Percentiles rank a stretch among this genome's conserved stretches.
Conservation (phyloP, 2,797 vertebrate species). For the Anguilla marmorata region DNA sequence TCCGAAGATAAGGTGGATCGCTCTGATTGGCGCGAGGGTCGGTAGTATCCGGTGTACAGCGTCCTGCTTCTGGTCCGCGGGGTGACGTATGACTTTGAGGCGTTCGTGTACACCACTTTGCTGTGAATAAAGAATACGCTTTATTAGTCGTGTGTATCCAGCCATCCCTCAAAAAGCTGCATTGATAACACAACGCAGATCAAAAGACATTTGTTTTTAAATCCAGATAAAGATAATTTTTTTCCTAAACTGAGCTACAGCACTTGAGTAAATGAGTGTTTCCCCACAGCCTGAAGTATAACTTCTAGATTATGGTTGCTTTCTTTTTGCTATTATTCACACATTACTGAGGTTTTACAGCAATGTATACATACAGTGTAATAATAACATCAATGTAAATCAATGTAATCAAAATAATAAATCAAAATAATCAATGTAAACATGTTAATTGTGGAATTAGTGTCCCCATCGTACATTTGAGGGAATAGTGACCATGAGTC, state of each 20-base stretch:
- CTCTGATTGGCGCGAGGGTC: slow-evolving; percentile 52
- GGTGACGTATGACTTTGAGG: slow-evolving; percentile 51
- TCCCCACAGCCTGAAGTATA: not conserved
- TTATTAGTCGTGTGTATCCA: not conserved
- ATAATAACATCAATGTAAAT: not conserved
- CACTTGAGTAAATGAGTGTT: not conserved
- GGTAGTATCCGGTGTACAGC: slow-evolving; percentile 59
- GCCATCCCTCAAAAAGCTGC: not conserved
- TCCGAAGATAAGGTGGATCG: slow-evolving; percentile 46
- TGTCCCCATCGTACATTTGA: not conserved
- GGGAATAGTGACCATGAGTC: not conserved
- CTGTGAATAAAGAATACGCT: slow-evolving; percentile 34
- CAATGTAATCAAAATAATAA: not conserved
- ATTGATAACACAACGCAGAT: not conserved
- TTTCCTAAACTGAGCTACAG: not conserved
- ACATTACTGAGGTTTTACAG: not conserved
- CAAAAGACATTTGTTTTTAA: not conserved
- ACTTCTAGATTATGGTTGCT: not conserved
- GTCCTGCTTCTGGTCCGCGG: slow-evolving; percentile 54
- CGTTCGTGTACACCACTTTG: slow-evolving; percentile 41
- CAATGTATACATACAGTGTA: not conserved
- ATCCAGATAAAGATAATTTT: not conserved
- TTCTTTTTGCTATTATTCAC: not conserved
- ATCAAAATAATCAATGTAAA: not conserved
- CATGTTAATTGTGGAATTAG: not conserved